These are phyloP conservation scores for Xenops minutus DNA, from an alignment of 2,797 vertebrate genomes.

Conservation along the genomic window DNA sequence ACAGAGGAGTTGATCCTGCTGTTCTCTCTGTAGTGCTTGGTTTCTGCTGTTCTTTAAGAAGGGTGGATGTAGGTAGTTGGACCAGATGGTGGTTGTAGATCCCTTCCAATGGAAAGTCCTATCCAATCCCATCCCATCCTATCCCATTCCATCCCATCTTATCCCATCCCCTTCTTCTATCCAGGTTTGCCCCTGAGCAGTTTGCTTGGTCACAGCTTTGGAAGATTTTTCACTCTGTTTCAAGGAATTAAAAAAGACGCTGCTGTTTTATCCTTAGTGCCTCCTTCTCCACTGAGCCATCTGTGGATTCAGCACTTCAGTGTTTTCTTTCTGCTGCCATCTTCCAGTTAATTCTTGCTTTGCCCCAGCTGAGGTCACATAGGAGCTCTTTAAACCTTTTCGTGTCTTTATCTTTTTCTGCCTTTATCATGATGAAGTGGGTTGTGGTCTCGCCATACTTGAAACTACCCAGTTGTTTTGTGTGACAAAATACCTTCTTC, in stretches of 20 bases:
- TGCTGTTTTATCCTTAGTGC: neutral
- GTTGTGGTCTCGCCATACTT: neutral
- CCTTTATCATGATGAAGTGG: neutral
- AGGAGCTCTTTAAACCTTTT: neutral
- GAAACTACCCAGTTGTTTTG: neutral
- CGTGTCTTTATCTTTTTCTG: too few relatives aligned
- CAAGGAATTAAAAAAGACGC: neutral
- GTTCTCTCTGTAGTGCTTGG: fast-evolving
- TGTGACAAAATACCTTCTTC: neutral
- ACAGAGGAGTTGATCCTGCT: fast-evolving
- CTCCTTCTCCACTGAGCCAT: too few relatives aligned
- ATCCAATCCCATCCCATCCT: too few relatives aligned
- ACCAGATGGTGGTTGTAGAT: fast-evolving
- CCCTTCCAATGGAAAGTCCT: neutral
- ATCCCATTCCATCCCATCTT: too few relatives aligned
- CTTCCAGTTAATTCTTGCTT: neutral
- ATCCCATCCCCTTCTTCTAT: too few relatives aligned
- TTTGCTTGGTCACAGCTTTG: neutral
- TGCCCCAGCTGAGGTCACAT: neutral
- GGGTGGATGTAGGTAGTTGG: too few relatives aligned
- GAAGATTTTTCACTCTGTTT: neutral
- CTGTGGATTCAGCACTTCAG: neutral
- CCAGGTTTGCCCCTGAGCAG: neutral
- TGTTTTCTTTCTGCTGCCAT: neutral
- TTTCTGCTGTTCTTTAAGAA: fast-evolving